Evolutionary conservation across 2,113 vertebrate genomes (phyloP).

Genomic region (Melanocharis versteri): DNA sequence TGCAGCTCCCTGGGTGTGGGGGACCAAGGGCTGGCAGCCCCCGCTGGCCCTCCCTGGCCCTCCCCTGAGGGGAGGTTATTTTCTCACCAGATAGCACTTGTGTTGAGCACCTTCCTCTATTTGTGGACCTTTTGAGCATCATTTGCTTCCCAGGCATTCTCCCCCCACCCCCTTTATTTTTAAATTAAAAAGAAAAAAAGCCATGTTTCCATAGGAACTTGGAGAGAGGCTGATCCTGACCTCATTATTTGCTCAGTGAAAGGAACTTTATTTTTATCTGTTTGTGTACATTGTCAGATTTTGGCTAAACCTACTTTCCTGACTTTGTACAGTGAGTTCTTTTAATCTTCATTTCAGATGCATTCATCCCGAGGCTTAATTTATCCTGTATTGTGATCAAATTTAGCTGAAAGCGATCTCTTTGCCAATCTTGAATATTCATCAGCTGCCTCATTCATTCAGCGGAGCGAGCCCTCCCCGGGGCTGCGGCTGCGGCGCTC

Average conservation of each 20-base stretch:
- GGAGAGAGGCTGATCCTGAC: constrained; percentile 43
- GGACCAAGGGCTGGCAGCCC: not conserved
- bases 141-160: constrained; percentile 34
- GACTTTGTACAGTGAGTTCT: constrained; percentile 74
- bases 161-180: constrained; percentile 20
- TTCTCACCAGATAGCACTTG: not conserved
- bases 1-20: not conserved
- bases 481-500: not conserved
- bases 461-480: not conserved
- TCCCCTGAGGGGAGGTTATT: not conserved
- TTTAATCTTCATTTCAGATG: constrained; percentile 70
- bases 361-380: constrained; percentile 72
- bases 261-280: constrained; percentile 72
- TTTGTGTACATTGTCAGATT: constrained; percentile 70
- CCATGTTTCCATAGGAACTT: constrained; percentile 77
- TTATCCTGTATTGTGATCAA: constrained; percentile 73
- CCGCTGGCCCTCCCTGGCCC: not conserved
- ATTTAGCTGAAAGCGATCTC: constrained; percentile 72
- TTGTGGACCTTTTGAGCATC: constrained; percentile 39
- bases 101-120: constrained; percentile 3
- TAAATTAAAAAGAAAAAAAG: constrained; percentile 49
- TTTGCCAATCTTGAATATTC: constrained; percentile 66
- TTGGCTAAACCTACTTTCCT: constrained; percentile 60
- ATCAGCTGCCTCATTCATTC: constrained; percentile 70
- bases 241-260: constrained; percentile 65